A percentile compares a stretch with the other conserved stretches of the same genome.
Conservation (phyloP, 1,140 invertebrate species). For the Babylonia areolata region DNA sequence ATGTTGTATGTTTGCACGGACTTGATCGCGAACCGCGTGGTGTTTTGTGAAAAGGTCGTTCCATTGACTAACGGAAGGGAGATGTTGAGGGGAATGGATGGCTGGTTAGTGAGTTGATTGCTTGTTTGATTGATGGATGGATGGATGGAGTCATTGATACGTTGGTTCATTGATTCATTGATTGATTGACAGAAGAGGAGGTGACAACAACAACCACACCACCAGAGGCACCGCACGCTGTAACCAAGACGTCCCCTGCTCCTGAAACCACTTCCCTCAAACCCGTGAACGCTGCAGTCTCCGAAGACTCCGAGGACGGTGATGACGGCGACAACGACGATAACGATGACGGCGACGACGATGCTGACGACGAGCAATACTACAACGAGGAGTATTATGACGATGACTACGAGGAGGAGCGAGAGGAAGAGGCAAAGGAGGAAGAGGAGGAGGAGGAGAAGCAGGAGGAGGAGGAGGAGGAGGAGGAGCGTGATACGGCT, state of each 20-base stretch:
- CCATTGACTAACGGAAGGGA: too few species aligned
- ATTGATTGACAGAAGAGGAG: neutral
- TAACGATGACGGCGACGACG: neutral
- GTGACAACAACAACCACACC: neutral
- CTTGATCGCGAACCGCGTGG: too few species aligned
- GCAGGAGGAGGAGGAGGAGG: too few species aligned
- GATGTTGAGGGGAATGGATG: too few species aligned
- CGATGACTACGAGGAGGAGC: conserved; percentile 10
- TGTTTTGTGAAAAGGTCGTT: too few species aligned
- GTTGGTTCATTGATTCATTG: neutral
- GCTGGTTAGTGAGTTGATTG: too few species aligned
- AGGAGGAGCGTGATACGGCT: too few species aligned
- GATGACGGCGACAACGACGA: neutral
- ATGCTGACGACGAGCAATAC: neutral
- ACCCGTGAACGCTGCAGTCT: neutral
- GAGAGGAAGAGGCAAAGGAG: neutral
- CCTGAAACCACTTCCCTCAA: neutral
- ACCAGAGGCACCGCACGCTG: neutral
- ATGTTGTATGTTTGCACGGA: too few species aligned
- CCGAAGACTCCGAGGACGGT: neutral
- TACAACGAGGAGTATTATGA: conserved; percentile 26
- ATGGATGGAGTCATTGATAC: too few species aligned
- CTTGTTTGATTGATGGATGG: too few species aligned
- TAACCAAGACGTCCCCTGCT: neutral
- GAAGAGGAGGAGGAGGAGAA: neutral